Evolutionary conservation across 2,888 invertebrate genomes (phyloP), one percentile per base, ranked within the genome.

Genomic region (Rotaria socialis): DNA sequence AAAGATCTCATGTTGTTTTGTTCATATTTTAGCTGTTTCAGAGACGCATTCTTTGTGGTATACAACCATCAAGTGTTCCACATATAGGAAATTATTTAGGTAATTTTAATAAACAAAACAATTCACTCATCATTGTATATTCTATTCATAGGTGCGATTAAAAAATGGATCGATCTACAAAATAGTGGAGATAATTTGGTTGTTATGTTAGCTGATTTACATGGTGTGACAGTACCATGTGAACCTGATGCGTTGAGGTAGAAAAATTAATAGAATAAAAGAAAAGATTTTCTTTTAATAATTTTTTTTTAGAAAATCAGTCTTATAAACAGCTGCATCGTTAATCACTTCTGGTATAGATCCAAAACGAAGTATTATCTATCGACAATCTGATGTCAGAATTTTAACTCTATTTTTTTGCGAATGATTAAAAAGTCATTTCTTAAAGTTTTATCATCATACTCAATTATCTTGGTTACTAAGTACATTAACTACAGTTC

Each of bases 61-160:
- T 99, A 90, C 98, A 99, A 92, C 98, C 99, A 0, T 97, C 97
- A 0, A 98, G 98, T 35, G 92, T 93, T 8, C 93, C 97, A 87
- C 99, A 99, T 92, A 92, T 98, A 85, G 99, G 99, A 22, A 99
- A 99, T 92, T 99, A 97, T 92, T 94, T 97, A 80, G 80, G 47
- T 80, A 47, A 10, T 0, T 35, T 67, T 67, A 8, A 35, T 35
- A 35, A 35, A 35, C 35, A 35, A 35, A 35, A 35, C 35, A 35
- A 35, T 35, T 35, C 35, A 35, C 35, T 35, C 35, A 35, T 35
- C 35, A 35, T 35, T 35, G 35, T 35, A 35, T 35, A 0, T 7
- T 41, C 16, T 19, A 19, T 27, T 41, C 11, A 27, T 27, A 67
- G 97, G 97, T 22, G 97, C 96, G 1, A 93, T 99, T 88, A 93